A percentile compares a stretch with the other conserved stretches of the same genome.
Conservation (phyloP, 2,113 vertebrate genomes). For the Ictidomys tridecemlineatus region DNA sequence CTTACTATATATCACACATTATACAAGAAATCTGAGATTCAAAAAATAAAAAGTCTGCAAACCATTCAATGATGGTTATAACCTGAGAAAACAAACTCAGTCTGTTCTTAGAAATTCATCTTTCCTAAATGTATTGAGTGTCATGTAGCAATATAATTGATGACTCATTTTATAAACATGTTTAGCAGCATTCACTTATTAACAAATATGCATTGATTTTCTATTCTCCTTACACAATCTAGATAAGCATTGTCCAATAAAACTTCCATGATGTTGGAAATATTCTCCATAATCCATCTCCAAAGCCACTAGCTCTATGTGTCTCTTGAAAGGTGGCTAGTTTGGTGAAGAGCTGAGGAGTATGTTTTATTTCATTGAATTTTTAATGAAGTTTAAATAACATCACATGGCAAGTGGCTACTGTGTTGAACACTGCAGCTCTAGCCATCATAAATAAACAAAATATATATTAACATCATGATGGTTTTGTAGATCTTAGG, state of each 20-base stretch:
- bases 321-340: not conserved
- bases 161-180: not conserved
- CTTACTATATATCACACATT: not conserved
- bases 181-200: not conserved
- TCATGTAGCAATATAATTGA: constrained; percentile 7
- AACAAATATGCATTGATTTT: not conserved
- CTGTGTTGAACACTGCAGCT: not conserved
- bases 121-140: not conserved
- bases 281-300: not conserved
- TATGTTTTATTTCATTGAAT: not conserved
- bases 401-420: not conserved
- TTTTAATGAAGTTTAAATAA: not conserved
- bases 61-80: not conserved
- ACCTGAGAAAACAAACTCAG: not conserved
- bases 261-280: not conserved
- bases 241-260: not conserved
- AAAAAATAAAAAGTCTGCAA: not conserved
- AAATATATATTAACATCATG: not conserved
- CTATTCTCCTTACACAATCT: not conserved
- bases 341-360: not conserved
- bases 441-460: not conserved
- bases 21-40: not conserved
- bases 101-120: not conserved
- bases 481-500: not conserved
- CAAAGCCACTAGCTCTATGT: not conserved